Conservation (phyloP, 2,113 vertebrate species). For the Rattus norvegicus region GRCr8 NC_086023.1:100901001-100901500, state of each 20-base stretch:
- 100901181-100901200: not conserved
- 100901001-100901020: not conserved
- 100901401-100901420: constrained; percentile 93
- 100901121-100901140: constrained; percentile 9
- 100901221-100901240: not conserved
- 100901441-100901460: constrained; percentile 91
- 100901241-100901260: constrained; percentile 6
- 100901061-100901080: not conserved
- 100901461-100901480: constrained; percentile 71
- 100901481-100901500: constrained; percentile 81
- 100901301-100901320: not conserved
- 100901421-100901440: constrained; percentile 91
- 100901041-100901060: not conserved
- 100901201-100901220: constrained; percentile 5
- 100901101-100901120: constrained; percentile 44
- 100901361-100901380: not conserved
- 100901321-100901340: not conserved
- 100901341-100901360: not conserved
- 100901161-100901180: not conserved
- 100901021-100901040: not conserved
- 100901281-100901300: not conserved
- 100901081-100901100: not conserved
- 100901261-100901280: not conserved
- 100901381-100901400: not conserved
- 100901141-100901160: not conserved